Evolutionary conservation across 2,797 vertebrate species (phyloP).

Genomic region (Myripristis murdjan): DNA sequence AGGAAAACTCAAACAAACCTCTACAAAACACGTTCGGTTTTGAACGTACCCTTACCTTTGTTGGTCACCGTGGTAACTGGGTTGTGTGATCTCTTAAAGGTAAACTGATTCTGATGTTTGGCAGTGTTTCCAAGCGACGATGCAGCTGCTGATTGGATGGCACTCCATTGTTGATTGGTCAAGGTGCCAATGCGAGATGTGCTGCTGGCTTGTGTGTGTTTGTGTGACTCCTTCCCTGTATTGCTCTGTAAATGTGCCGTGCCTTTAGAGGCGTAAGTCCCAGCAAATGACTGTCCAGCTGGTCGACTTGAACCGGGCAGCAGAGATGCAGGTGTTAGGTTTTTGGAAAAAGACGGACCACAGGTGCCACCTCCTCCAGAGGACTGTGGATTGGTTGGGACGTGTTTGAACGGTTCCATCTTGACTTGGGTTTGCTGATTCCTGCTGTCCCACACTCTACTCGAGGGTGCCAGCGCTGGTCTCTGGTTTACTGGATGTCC

Average conservation of each 20-base stretch:
- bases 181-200: conserved; percentile 30
- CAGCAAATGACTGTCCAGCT: not conserved
- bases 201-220: conserved; percentile 71
- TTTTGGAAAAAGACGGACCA: conserved; percentile 19
- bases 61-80: conserved; percentile 1
- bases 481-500: conserved; percentile 1
- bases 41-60: conserved; percentile 60
- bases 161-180: conserved; percentile 32
- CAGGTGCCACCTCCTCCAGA: conserved; percentile 35
- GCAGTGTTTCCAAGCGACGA: rapidly evolving
- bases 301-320: not conserved
- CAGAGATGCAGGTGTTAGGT: not conserved
- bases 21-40: no score
- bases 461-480: not conserved
- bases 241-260: conserved; percentile 18
- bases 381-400: conserved; percentile 64
- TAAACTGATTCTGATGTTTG: conserved; percentile 20
- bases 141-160: not conserved
- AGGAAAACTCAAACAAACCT: no score
- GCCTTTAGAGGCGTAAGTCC: not conserved
- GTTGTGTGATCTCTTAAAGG: conserved; percentile 69
- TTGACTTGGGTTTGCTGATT: conserved; percentile 19
- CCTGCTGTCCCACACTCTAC: conserved; percentile 32
- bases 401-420: conserved; percentile 19
- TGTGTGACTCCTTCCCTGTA: conserved; percentile 61